Percentiles rank a stretch among this genome's conserved stretches.
Conservation (phyloP, 2,888 invertebrate genomes). For the Callyntrura sp. region DNA sequence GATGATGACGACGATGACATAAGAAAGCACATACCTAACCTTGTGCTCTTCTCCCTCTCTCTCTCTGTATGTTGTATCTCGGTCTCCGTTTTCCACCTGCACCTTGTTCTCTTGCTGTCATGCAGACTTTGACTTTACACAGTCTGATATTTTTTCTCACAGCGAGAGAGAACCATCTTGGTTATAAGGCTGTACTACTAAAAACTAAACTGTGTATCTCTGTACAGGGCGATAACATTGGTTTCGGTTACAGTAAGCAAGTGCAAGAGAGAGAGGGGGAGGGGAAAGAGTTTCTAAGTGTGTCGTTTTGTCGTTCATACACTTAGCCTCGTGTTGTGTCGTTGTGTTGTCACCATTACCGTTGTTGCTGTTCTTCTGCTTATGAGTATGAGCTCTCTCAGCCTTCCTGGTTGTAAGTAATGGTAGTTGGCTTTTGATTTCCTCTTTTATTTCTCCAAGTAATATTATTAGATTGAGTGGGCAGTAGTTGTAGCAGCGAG, state of each 20-base stretch:
- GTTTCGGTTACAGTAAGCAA: constrained; percentile 8
- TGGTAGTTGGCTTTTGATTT: constrained; percentile 12
- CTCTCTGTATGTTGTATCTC: neutral
- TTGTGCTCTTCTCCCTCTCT: constrained; percentile 2
- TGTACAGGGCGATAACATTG: neutral
- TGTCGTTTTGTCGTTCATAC: neutral
- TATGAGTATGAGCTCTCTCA: neutral
- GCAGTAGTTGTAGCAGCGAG: neutral
- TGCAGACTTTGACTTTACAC: neutral
- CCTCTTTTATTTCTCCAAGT: neutral
- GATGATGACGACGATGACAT: neutral
- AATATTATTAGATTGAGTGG: constrained; percentile 14
- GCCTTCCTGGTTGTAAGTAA: neutral
- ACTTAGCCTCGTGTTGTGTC: neutral
- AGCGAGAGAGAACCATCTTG: constrained; percentile 2
- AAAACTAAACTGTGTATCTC: neutral
- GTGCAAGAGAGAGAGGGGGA: too few species aligned
- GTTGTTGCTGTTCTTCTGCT: neutral
- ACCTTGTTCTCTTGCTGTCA: constrained; percentile 32
- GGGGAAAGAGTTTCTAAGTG: constrained; percentile 1
- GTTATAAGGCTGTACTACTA: neutral
- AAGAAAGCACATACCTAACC: neutral
- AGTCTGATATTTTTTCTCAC: constrained; percentile 14
- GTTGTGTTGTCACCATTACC: constrained; percentile 3
- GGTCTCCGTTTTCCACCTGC: constrained; percentile 4